These are phyloP conservation scores for Trinectes maculatus DNA, from an alignment of 2,113 vertebrate genomes.

Conservation along the genomic window DNA sequence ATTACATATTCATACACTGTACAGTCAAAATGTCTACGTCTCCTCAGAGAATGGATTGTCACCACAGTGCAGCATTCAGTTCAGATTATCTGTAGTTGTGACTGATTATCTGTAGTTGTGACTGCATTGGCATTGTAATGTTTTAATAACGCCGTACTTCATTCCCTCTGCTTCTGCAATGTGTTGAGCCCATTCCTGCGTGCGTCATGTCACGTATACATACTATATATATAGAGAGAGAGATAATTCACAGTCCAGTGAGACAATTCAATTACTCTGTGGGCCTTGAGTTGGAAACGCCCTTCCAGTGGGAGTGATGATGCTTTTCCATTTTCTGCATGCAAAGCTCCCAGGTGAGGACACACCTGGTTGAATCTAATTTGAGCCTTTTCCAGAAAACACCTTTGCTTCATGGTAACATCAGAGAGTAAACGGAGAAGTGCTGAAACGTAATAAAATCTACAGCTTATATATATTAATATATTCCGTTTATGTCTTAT, in stretches of 20 bases:
- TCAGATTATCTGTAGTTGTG: constrained; percentile 8
- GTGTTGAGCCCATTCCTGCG: constrained; percentile 2
- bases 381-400: not conserved
- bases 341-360: constrained; percentile 22
- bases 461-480: too few species aligned
- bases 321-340: constrained; percentile 43
- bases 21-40: not conserved
- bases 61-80: not conserved
- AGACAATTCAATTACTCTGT: constrained; percentile 11
- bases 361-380: not conserved
- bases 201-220: not conserved
- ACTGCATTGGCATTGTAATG: constrained; percentile 19
- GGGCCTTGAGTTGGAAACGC: constrained; percentile 10
- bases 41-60: constrained; percentile 4
- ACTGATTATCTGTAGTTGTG: constrained; percentile 14
- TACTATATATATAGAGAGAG: constrained; percentile 11
- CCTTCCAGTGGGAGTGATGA: constrained; percentile 22
- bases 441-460: too few species aligned
- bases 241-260: constrained; percentile 32
- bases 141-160: constrained; percentile 2
- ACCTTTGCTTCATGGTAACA: not conserved
- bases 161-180: not conserved
- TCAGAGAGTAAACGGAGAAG: too few species aligned
- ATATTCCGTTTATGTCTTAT: too few species aligned
- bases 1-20: too few species aligned